Evolutionary conservation across 2,888 invertebrate species (phyloP), one percentile per base, ranked within the genome.

Genomic region (Brenthis ino): DNA sequence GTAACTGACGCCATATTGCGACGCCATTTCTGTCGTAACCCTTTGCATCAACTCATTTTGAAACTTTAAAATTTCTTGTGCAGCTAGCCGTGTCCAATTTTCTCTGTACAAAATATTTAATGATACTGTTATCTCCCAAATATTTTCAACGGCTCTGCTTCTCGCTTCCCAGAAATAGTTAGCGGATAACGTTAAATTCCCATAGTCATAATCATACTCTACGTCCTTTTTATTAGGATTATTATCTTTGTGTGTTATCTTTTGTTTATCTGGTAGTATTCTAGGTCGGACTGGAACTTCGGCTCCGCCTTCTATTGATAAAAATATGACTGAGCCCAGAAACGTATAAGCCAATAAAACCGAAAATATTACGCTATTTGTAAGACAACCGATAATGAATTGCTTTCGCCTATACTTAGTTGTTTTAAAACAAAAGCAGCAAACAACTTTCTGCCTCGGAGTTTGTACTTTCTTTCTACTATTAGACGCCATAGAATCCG

Each of bases 71-170:
- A 97, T 95, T 83, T 97, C 96, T 79, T 95, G 95, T 60, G 96
- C 95, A 55, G 97, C 97, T 80, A 96, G 93, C 82, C 95, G 94
- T 70, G 97, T 97, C 98, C 98, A 98, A 90, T 98, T 98, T 82
- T 97, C 96, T 84, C 96, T 95, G 85, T 97, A 97, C 75, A 98
- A 94, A 81, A 98, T 97, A 90, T 98, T 98, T 77, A 98, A 90
- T 71, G 96, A 96, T 75, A 96, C 96, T 3, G 98, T 98, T 74
- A 98, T 96, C 85, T 97, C 96, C 98, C 98, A 98, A 82, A 98
- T 97, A 86, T 96, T 97, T 88, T 97, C 97, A 60, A 97, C 97
- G 14, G 97, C 96, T 80, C 84, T 83, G 74, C 87, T 93, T 72
- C 93, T 83, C 4, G 92, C 93, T 69, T 93, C 93, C 91, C 93